Conservation (phyloP, 2,113 vertebrate genomes). For the Sylvietta virens region DNA sequence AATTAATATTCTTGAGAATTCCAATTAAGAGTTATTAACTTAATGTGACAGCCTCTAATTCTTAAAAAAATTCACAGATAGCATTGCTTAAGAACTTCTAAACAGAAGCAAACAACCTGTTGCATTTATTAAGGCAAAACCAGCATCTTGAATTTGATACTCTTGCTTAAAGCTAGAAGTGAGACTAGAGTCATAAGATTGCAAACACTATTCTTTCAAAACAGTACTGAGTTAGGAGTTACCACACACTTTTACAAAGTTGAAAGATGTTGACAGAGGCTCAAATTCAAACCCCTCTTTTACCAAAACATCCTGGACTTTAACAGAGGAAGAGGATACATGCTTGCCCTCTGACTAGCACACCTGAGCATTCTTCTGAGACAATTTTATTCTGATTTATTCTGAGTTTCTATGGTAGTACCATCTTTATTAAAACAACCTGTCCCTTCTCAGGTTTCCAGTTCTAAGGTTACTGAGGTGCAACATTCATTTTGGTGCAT, state of each 20-base stretch:
- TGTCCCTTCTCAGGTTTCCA: neutral
- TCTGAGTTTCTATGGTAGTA: neutral
- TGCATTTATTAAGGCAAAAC: neutral
- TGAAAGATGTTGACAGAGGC: neutral
- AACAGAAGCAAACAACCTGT: neutral
- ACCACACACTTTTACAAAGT: neutral
- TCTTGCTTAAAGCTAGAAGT: neutral
- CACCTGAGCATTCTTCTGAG: neutral
- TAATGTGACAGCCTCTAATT: neutral
- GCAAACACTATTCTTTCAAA: neutral
- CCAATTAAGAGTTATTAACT: neutral
- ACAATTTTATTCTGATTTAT: neutral
- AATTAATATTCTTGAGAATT: neutral
- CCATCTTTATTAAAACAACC: neutral
- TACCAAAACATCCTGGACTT: neutral
- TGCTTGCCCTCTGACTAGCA: neutral
- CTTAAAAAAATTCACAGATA: neutral
- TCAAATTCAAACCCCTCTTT: neutral
- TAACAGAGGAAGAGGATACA: accelerated
- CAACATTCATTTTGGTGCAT: neutral
- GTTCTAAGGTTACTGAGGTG: neutral
- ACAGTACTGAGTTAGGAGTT: neutral
- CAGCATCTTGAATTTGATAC: neutral
- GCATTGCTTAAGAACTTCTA: neutral
- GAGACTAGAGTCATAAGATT: neutral